These are phyloP conservation scores for Gorsachius goisagi DNA, from an alignment of 2,113 vertebrate species.

Conservation along the genomic window DNA sequence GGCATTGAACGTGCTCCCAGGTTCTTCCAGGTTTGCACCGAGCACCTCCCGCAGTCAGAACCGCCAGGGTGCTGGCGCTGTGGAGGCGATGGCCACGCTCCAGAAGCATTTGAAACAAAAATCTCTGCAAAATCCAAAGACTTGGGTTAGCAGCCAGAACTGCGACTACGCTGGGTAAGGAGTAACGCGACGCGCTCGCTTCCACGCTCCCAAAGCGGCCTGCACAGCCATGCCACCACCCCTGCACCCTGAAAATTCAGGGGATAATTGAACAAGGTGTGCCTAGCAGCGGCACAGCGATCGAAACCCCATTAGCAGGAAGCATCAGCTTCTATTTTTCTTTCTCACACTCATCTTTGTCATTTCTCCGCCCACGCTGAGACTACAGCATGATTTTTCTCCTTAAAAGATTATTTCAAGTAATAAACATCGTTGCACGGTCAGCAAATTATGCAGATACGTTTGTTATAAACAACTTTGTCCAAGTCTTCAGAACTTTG, in stretches of 20 bases:
- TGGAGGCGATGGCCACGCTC: neutral
- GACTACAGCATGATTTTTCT: neutral
- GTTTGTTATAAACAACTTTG: neutral
- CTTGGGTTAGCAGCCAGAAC: neutral
- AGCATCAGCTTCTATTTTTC: neutral
- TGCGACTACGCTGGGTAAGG: fast-evolving
- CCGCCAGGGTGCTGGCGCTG: neutral
- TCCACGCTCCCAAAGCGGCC: neutral
- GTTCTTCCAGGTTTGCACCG: neutral
- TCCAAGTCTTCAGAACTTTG: neutral
- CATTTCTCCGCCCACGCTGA: neutral
- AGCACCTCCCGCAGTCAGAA: neutral
- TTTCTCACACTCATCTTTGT: neutral
- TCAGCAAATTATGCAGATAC: neutral
- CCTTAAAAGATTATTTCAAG: neutral
- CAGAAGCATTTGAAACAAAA: neutral
- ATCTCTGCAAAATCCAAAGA: neutral
- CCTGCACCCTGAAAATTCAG: fast-evolving
- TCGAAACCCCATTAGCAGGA: neutral
- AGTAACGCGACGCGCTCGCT: fast-evolving
- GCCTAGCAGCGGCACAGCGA: fast-evolving
- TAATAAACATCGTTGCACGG: neutral
- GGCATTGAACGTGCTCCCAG: fast-evolving
- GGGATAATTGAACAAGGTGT: fast-evolving
- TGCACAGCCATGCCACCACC: neutral